Evolutionary conservation across 2,113 vertebrate species (phyloP).

Genomic region (Paracanthobrama guichenoti): DNA sequence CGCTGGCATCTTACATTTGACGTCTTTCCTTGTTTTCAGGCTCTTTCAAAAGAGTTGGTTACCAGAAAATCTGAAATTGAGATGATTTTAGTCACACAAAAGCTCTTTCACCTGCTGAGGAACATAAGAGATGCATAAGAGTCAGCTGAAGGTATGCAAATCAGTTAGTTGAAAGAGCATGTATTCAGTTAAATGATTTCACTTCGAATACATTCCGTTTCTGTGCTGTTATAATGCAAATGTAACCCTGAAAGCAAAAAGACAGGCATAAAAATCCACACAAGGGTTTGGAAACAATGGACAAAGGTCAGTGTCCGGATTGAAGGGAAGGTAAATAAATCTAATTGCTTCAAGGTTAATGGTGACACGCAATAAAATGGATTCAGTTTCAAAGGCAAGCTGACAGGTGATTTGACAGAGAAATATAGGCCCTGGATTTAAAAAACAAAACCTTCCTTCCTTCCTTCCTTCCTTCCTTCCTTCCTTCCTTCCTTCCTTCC

Average conservation of each 20-base stretch:
- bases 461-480: no score
- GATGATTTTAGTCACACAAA: constrained; percentile 12
- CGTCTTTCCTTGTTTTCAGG: neutral
- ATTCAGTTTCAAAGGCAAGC: constrained; percentile 75
- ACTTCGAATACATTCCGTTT: neutral
- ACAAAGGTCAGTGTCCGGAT: constrained; percentile 60
- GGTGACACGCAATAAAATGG: constrained; percentile 75
- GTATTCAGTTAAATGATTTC: constrained; percentile 8
- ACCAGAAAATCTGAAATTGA: neutral
- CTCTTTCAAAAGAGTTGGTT: neutral
- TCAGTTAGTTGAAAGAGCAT: neutral
- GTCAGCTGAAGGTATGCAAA: constrained; percentile 22
- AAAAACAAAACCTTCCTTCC: neutral
- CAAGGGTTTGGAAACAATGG: constrained; percentile 27
- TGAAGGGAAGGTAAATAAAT: constrained; percentile 70
- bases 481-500: no score
- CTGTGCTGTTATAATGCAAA: neutral
- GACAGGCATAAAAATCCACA: neutral
- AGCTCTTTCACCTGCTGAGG: constrained; percentile 16
- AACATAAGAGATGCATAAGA: constrained; percentile 12
- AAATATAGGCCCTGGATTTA: neutral
- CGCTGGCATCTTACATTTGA: constrained; percentile 13
- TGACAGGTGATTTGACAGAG: constrained; percentile 78
- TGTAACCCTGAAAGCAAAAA: neutral
- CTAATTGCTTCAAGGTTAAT: constrained; percentile 81